Conservation (phyloP, 2,113 vertebrate genomes). For the Cyrtonyx montezumae region DNA sequence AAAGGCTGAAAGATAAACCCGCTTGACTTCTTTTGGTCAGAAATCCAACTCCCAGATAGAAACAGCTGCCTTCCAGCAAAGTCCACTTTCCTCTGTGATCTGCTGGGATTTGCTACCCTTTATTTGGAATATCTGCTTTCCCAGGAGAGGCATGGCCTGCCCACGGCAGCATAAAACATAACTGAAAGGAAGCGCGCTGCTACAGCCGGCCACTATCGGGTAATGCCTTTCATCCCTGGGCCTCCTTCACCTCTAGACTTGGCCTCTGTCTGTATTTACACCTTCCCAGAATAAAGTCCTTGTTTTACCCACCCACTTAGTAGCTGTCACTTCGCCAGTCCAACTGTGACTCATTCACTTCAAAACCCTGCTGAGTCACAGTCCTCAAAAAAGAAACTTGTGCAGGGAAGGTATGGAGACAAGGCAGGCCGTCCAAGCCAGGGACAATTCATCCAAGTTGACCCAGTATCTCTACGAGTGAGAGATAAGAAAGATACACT, state of each 20-base stretch:
- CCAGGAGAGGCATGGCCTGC: background rate
- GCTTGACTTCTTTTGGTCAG: background rate
- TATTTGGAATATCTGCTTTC: background rate
- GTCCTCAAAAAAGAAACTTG: constrained; percentile 36
- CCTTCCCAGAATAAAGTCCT: constrained; percentile 60
- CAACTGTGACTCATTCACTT: constrained; percentile 58
- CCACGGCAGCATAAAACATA: background rate
- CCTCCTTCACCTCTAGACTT: constrained; percentile 53
- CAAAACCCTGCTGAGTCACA: constrained; percentile 65
- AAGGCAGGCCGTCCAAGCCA: rapidly evolving
- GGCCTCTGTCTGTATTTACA: constrained; percentile 38
- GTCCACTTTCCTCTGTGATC: background rate
- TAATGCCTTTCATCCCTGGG: background rate
- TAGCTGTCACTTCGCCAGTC: constrained; percentile 53
- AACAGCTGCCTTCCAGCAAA: background rate
- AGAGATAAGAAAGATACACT: background rate
- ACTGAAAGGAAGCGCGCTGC: background rate
- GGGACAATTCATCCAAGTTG: background rate
- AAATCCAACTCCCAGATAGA: background rate
- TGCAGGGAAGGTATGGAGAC: background rate
- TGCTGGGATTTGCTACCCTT: background rate
- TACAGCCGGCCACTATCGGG: background rate
- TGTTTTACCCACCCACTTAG: constrained; percentile 41
- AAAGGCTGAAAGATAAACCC: background rate
- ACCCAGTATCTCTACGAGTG: background rate